phyloP scores from a whole-genome alignment of 2,888 invertebrate genomes.

The Himalopsyche kuldschensis region DNA sequence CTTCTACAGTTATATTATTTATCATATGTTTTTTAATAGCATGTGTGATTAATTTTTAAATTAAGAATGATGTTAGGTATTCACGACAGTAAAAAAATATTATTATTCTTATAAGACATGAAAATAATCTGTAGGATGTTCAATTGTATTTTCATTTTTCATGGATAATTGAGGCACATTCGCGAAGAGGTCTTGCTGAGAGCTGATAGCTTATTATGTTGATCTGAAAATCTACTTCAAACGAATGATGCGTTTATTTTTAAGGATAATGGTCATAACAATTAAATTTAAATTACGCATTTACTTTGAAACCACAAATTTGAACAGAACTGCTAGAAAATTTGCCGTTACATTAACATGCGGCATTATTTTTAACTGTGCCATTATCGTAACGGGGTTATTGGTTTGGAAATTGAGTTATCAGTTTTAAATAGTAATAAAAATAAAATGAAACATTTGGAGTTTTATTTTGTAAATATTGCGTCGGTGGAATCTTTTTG shows the following conservation, averaged over 20 bases:
- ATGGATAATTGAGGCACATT: too few species aligned
- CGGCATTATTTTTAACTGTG: neutral
- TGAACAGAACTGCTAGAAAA: neutral
- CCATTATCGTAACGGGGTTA: neutral
- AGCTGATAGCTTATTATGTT: too few species aligned
- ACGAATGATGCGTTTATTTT: neutral
- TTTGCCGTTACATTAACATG: neutral
- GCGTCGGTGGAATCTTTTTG: neutral
- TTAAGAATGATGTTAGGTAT: too few species aligned
- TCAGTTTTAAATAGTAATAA: conserved; percentile 1
- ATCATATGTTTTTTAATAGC: too few species aligned
- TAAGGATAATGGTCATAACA: neutral
- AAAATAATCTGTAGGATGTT: too few species aligned
- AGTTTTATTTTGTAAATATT: neutral
- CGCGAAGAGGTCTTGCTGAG: too few species aligned
- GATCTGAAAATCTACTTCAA: neutral
- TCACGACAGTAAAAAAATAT: too few species aligned
- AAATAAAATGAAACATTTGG: neutral
- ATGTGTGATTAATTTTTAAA: too few species aligned
- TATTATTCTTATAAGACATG: too few species aligned
- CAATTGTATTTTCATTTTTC: too few species aligned
- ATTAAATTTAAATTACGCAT: neutral
- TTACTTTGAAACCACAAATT: neutral
- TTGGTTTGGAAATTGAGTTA: neutral
- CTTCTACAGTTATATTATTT: too few species aligned